These are phyloP conservation scores for Pteronotus mesoamericanus DNA, from an alignment of 2,797 vertebrate species.

Conservation along the genomic window DNA sequence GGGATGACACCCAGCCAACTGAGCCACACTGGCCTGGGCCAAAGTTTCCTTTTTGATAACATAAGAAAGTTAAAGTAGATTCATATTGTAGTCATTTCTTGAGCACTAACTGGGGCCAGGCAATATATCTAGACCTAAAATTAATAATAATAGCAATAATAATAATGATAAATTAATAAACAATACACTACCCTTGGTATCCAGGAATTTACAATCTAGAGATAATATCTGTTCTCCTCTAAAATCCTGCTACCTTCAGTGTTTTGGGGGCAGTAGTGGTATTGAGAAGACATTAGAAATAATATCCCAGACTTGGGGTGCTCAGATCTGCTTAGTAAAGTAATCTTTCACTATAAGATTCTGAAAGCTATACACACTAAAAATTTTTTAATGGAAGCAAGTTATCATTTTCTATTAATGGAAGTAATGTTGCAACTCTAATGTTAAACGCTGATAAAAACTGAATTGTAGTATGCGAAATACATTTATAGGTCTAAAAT, in stretches of 20 bases:
- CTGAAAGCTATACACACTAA: neutral
- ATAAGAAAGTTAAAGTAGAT: neutral
- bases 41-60: neutral
- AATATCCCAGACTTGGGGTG: rapidly evolving
- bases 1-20: no score
- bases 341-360: neutral
- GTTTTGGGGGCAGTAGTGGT: neutral
- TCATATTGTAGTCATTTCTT: neutral
- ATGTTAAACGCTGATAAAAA: neutral
- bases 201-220: neutral
- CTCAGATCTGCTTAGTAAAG: neutral
- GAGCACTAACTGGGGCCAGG: neutral
- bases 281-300: neutral
- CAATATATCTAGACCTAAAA: neutral
- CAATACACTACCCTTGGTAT: neutral
- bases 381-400: neutral
- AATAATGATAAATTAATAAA: neutral
- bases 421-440: neutral
- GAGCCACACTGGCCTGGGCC: no score
- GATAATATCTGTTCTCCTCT: neutral
- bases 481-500: neutral
- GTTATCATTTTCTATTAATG: neutral
- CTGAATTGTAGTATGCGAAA: neutral
- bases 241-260: neutral
- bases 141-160: neutral